Base-by-base conservation (phyloP, 2,113 vertebrate genomes). In the Canis aureus region DNA sequence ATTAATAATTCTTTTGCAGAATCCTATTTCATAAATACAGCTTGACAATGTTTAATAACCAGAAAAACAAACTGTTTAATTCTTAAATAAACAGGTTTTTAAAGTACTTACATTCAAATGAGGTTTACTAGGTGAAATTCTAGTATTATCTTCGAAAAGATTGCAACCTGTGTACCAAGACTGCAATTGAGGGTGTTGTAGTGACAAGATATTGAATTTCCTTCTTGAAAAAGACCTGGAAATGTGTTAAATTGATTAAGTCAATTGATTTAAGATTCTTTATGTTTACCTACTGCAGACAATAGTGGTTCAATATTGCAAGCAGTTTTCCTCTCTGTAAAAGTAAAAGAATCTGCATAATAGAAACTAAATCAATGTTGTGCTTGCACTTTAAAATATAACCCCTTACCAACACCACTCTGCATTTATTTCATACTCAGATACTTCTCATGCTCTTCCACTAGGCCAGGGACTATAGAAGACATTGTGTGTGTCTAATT, bases 1-100 rank as follows among this genome's bases (percentile, higher is more conserved):
- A 87, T 88, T 97, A 95, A 95, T 89, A 51, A 81, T 76, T 84
- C 79, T 95, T 97, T 95, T 94, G 78, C 85, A 96, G 85, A 98
- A 98, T 87, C 20, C 32, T 19, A 6, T 55, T 96, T 94, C 32
- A 59, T 73, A 93, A 97, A 84, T 60, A 25, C 11, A 91, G 20
- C 3, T 67, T 82, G 59, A 71, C 4, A 82, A 66, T 59, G 82
- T 96, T 78, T 95, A 89, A 53, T 84, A 83, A 84, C 76, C 71
- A 96, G 59, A 11, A 85, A 95, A 94, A 82, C 25, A 35, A 82
- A 67, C 74, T 91, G 80, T 89, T 95, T 89, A 83, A 89, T 91
- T 93, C 51, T 38, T 62, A 89, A 79, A 55, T n/a, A 22, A 91
- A 89, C 22, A 82, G 11, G 22, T 69, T 90, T 94, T 94, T 67